Base-by-base conservation (phyloP, 2,797 vertebrate genomes). In the Silurus lanzhouensis region DNA sequence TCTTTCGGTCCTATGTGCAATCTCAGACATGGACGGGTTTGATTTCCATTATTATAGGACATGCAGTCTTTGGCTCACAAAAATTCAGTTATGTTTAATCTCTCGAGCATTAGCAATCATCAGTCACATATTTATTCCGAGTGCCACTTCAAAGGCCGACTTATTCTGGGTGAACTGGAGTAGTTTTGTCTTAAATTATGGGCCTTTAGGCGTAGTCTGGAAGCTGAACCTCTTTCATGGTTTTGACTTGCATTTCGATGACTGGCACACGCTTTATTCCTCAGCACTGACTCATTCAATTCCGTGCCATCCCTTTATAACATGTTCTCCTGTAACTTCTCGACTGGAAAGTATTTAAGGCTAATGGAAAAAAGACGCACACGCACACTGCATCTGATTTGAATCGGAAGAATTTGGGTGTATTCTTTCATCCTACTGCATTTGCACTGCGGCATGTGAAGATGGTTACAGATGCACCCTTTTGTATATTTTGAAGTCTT, bases 131-230 rank as follows among this genome's bases (percentile, higher is more conserved):
- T 77, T 83, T 64, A 83, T 55, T 70, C 74, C 20, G 2, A 48
- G 38, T 55, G 85, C 64, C 82, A 67, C 66, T 83, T 83, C 66
- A 86, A 64, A 83, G 74, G 6, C 25, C 38, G 48, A 81, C 70
- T 86, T 31, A 27, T 60, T 85, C 58, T 10, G 10, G 58, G 77
- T 63, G 6, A 84, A 86, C 72, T 68, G 66, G 25, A 81, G 75
- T n/a, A 61, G 27, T 70, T 82, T 68, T 87, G 71, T 82, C 74
- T 77, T 63, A 77, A 57, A 83, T 83, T 81, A 52, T 68, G 66
- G 55, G 71, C 81, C 64, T 87, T 68, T 74, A 83, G 80, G 68
- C 80, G 71, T 68, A 70, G 81, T 78, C 85, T 82, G 83, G 48
- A 68, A 84, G 77, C 61, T 38, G 1, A 10, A 68, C 20, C 20